Evolutionary conservation across 2,888 invertebrate species (phyloP).

Genomic region (Byasa hedistus): DNA sequence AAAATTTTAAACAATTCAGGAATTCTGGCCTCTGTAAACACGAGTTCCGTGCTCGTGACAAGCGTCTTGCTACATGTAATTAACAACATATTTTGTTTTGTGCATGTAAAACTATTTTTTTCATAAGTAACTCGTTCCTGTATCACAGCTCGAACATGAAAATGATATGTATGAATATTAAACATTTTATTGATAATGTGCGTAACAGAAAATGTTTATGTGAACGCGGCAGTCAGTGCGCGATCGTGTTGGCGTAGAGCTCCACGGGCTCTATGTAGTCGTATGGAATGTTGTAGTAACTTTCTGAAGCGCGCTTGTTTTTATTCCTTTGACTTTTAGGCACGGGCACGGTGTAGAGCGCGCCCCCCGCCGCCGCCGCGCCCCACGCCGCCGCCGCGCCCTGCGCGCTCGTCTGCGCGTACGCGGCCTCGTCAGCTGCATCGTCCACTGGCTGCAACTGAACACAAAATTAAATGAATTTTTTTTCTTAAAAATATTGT

Average conservation of each 20-base stretch:
- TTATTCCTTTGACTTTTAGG: not conserved
- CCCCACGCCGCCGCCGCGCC: not conserved
- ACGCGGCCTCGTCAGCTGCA: not conserved
- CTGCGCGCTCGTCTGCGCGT: not conserved
- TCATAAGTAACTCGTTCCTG: not conserved
- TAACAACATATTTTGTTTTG: no score
- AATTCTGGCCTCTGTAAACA: no score
- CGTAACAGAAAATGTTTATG: not conserved
- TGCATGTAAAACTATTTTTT: not conserved
- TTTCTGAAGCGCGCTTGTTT: not conserved
- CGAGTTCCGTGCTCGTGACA: no score
- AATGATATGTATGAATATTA: not conserved
- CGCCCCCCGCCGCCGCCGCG: not conserved
- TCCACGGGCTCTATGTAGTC: not conserved
- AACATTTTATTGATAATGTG: not conserved
- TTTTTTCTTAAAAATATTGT: no score
- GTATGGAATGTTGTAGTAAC: not conserved
- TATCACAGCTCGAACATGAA: not conserved
- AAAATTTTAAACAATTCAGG: no score
- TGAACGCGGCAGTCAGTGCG: not conserved
- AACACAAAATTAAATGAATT: not conserved
- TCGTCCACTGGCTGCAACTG: not conserved
- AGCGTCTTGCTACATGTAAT: no score
- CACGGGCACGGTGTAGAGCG: not conserved
- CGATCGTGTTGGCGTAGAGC: not conserved